Evolutionary conservation across 2,113 vertebrate genomes (phyloP), one percentile per base, ranked within the genome.

Genomic region (Connochaetes taurinus): DNA sequence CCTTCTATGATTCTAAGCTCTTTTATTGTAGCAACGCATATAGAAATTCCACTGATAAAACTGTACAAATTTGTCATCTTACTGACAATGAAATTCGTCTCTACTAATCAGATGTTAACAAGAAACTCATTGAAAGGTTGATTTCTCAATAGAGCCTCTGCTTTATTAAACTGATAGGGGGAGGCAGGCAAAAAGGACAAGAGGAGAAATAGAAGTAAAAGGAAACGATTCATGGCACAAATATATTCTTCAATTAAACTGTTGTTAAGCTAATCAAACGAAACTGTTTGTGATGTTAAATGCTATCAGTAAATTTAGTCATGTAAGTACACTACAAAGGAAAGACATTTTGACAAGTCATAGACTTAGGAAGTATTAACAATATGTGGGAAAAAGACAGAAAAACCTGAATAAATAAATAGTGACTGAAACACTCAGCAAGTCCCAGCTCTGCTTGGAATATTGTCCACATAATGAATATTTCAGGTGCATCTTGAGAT

Each of bases 391-490:
- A 15, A 55, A 23, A 90, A 21, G 31, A 40, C 57, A 98, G 85
- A 97, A 90, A 86, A 97, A 97, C 74, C 33, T 12, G 90, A 76
- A 47, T 57, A 98, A 93, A 93, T 94, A 95, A 98, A 64, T 36
- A 60, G 40, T 53, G 80, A 95, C 81, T 93, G 90, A 90, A 97
- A 89, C 52, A 84, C 82, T 98, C 95, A 97, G 98, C 92, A 98
- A 87, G 71, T 97, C 98, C 83, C 95, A 89, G n/a, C 29, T 78
- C 57, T 94, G 76, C 95, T 97, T 93, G 89, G 96, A 97, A 83
- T 96, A 98, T 94, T 98, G 97, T 97, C 98, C 96, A 96, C 89
- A 97, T 91, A 96, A 98, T 98, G 97, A 99, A 98, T 99, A 98
- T 99, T 99, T 98, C 97, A 98, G 97, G 96, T 97, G 95, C 92